Evolutionary conservation across 2,113 vertebrate genomes (phyloP).

Genomic region (Myotis lucifugus): DNA sequence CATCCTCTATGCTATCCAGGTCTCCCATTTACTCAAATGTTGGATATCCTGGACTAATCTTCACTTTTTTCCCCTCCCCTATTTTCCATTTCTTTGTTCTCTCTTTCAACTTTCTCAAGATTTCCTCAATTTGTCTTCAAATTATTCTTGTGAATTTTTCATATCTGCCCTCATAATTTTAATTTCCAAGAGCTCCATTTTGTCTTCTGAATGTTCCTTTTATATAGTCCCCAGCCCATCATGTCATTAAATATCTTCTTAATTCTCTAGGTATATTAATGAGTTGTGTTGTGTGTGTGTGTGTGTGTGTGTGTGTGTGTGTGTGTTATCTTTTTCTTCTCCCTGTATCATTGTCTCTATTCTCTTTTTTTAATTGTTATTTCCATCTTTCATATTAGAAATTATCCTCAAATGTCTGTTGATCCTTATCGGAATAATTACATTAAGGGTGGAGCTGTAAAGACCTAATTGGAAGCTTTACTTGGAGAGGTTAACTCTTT

Average conservation of each 20-base stretch:
- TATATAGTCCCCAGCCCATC: neutral
- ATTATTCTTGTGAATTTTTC: constrained; percentile 14
- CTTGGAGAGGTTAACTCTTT: neutral
- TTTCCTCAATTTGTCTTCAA: constrained; percentile 27
- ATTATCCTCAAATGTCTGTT: neutral
- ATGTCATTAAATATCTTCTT: neutral
- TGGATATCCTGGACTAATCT: neutral
- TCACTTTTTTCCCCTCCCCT: neutral
- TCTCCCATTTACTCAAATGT: neutral
- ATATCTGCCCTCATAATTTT: neutral
- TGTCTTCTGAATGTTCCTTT: neutral
- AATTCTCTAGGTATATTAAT: neutral
- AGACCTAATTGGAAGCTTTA: neutral
- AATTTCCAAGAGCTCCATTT: constrained; percentile 1
- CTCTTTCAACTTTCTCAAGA: neutral
- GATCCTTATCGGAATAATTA: constrained; percentile 14
- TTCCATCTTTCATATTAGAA: neutral
- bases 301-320: too few relatives aligned
- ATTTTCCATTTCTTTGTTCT: neutral
- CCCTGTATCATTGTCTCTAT: neutral
- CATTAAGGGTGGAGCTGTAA: neutral
- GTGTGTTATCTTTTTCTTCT: neutral
- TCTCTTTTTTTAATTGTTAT: neutral
- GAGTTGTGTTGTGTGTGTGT: neutral
- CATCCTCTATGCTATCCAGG: neutral